A percentile compares a stretch with the other conserved stretches of the same genome.
Evolutionary conservation across 2,888 invertebrate genomes (phyloP).

Genomic region (Pandemis heparana): DNA sequence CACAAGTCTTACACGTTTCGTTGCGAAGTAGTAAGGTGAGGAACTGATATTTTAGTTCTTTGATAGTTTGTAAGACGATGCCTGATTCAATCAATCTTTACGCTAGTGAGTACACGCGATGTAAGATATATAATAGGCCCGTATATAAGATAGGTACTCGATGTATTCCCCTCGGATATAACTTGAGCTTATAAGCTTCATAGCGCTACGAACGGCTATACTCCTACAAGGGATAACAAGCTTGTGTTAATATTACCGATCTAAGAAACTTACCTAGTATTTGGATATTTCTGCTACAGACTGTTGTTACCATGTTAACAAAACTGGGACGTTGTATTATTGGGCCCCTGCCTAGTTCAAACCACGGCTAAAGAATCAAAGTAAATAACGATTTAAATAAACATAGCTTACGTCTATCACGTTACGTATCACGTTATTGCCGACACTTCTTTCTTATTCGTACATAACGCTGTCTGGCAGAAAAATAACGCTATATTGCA

Average conservation of each 20-base stretch:
- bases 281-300: background rate
- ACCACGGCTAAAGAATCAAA: no score
- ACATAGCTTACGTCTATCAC: no score
- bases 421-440: background rate
- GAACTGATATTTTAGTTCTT: no score
- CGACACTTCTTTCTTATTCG: background rate
- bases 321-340: background rate
- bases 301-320: slow-evolving; percentile 5
- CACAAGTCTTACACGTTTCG: no score
- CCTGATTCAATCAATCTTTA: background rate
- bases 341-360: no score
- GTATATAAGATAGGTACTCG: background rate
- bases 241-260: slow-evolving; percentile 6
- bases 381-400: no score
- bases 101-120: background rate
- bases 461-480: background rate
- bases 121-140: slow-evolving; percentile 17
- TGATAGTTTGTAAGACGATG: no score
- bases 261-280: slow-evolving; percentile 8
- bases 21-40: no score
- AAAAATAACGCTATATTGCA: background rate
- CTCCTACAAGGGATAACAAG: slow-evolving; percentile 1
- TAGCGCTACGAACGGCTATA: slow-evolving; percentile 3
- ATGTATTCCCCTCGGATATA: slow-evolving; percentile 13
- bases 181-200: slow-evolving; percentile 6